phyloP scores from a whole-genome alignment of 2,113 vertebrate genomes.

The Mionectes macconnelli region DNA sequence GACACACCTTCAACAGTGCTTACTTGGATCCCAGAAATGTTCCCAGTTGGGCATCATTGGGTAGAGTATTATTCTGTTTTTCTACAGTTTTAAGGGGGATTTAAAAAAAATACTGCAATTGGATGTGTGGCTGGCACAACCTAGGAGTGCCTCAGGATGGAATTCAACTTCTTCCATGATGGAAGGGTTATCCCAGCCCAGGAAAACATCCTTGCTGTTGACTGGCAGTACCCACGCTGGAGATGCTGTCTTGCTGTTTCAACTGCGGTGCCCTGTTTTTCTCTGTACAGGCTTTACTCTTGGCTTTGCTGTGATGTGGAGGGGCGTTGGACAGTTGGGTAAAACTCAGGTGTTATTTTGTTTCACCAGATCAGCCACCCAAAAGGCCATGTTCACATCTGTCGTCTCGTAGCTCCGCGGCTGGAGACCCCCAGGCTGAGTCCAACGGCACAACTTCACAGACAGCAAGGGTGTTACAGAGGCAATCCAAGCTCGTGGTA shows the following conservation, averaged over 20 bases:
- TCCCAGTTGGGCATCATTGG: not conserved
- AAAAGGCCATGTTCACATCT: constrained; percentile 83
- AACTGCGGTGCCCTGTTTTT: not conserved
- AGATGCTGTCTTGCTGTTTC: not conserved
- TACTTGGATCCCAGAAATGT: not conserved
- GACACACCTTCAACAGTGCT: not conserved
- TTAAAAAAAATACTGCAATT: not conserved
- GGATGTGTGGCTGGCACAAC: not conserved
- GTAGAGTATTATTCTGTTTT: not conserved
- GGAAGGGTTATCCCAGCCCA: not conserved
- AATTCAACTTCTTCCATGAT: not conserved
- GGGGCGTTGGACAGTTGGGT: not conserved
- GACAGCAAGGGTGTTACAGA: constrained; percentile 64
- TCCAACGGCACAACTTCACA: constrained; percentile 45
- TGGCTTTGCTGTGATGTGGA: not conserved
- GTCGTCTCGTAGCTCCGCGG: constrained; percentile 73
- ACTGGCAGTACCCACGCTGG: rapidly evolving
- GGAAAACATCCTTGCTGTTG: not conserved
- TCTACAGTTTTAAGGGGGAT: not conserved
- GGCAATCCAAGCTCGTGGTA: constrained; percentile 89
- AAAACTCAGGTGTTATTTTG: not conserved
- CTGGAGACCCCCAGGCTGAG: constrained; percentile 71
- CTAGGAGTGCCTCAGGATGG: not conserved
- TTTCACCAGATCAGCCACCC: constrained; percentile 77
- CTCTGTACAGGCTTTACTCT: not conserved